Base-by-base conservation (phyloP, 2,113 vertebrate species). In the Orthonyx spaldingii region DNA sequence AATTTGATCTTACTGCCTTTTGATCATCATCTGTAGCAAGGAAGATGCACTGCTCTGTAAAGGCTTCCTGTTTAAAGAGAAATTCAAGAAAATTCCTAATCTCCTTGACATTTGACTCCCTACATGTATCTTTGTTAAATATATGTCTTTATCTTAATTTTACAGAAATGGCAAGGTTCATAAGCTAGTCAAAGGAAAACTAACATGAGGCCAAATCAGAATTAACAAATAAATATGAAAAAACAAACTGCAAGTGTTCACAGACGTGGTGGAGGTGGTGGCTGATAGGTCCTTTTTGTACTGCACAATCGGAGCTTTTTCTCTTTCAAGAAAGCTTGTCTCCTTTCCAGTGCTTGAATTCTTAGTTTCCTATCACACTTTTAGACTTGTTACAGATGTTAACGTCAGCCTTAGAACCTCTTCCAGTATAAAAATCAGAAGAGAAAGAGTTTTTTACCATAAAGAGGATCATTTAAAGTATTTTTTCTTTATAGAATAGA, bases 91-190 rank as follows among this genome's bases (percentile, higher is more conserved):
- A 85, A 78, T 44, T 46, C 46, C 28, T 65, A 10, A 49, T 41
- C 11, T 65, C 22, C 27, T 60, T 74, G 41, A 61, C 0, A 0
- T 3, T 65, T 72, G 32, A 46, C 6, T 81, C 32, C 10, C 7
- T 56, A 12, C 8, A 22, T 17, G 13, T 4, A 37, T 13, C 15
- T 86, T 63, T 69, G 65, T 13, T 65, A 57, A 41, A n/a, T 46
- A 44, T 22, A 21, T 26, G 28, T 2, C 14, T 60, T 55, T 42
- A 27, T 19, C 37, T 41, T 72, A 53, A 59, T 49, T 46, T 80
- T 5, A 32, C 27, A 60, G 30, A 56, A 80, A 84, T 77, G 3
- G 5, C n/a, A 65, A 74, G 6, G 24, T 61, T 80, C 30, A 17
- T 41, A 69, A 8, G 4, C 4, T 44, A 87, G 30, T 41, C 18